Percentiles rank a stretch among this genome's conserved stretches.
These are phyloP conservation scores for Aphis craccivora DNA, from an alignment of 1,140 invertebrate species.

Conservation along the genomic window DNA sequence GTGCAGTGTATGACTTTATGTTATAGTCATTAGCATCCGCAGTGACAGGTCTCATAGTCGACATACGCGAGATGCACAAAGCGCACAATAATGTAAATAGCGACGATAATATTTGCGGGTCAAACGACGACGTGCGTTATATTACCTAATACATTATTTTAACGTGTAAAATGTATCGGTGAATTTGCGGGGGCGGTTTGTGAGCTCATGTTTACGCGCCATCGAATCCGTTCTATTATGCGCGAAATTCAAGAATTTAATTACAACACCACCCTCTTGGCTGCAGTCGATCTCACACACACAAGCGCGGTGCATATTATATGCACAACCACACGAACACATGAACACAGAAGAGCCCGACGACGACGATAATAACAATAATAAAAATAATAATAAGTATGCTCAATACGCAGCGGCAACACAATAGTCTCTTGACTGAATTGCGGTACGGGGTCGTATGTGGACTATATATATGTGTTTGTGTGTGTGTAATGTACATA, in stretches of 20 bases:
- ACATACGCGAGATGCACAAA: not conserved
- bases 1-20: not conserved
- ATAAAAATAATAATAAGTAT: slow-evolving; percentile 22
- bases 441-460: slow-evolving; percentile 27
- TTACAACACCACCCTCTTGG: not conserved
- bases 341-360: not conserved
- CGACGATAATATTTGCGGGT: not conserved
- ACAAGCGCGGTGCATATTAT: not conserved
- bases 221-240: not conserved
- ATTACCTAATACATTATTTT: not conserved
- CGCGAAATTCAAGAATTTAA: slow-evolving; percentile 37
- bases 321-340: not conserved
- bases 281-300: not conserved
- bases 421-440: slow-evolving; percentile 43
- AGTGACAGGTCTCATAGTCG: not conserved
- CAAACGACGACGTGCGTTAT: not conserved
- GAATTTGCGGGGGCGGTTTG: not conserved
- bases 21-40: not conserved
- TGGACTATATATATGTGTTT: not conserved
- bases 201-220: slow-evolving; percentile 6
- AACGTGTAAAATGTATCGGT: slow-evolving; percentile 7
- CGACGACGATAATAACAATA: not conserved
- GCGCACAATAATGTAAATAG: not conserved
- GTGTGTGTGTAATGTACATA: not conserved
- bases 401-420: not conserved